Evolutionary conservation across 2,888 invertebrate genomes (phyloP), one percentile per base, ranked within the genome.

Genomic region (Protophormia terraenovae): DNA sequence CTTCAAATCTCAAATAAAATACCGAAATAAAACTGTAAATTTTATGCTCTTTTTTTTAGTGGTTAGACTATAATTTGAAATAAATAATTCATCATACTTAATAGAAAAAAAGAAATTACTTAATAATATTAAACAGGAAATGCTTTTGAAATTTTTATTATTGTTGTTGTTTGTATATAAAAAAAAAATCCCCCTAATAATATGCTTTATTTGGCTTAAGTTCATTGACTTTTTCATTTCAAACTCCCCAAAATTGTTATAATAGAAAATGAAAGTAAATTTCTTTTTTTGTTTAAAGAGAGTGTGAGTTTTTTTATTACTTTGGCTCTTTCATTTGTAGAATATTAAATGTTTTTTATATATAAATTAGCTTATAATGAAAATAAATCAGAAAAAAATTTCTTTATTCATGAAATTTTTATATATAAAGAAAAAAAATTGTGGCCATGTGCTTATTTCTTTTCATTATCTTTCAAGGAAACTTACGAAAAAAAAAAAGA

Each of bases 401-500:
- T 47, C 50, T 73, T 45, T 64, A 53, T 47, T 76, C 24, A 29
- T 53, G 38, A 60, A 66, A 32, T n/a, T 69, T 55, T 62, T 5
- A 62, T 16, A 67, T 14, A 80, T 86, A 83, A 84, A 87, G 86
- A 87, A 6, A 67, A 87, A 87, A 87, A 89, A 79, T 89, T 89
- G 89, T 91, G 92, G 89, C 91, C 91, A 90, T 91, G 91, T 91
- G 89, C 91, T 89, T 90, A 83, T 85, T 85, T 85, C 89, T 90
- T 91, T 91, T 88, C 88, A 89, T 92, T 92, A 91, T 92, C 91
- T 91, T 89, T 91, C 92, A 92, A 91, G 91, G 92, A 91, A 90
- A 92, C 89, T 89, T 87, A 87, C 88, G 50, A 82, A 77, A 81
- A 50, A 69, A 41, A 62, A 71, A 16, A 14, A 24, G 12, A 19